phyloP scores from a whole-genome alignment of 2,888 invertebrate species.

The Heterodera filipjevi region DNA sequence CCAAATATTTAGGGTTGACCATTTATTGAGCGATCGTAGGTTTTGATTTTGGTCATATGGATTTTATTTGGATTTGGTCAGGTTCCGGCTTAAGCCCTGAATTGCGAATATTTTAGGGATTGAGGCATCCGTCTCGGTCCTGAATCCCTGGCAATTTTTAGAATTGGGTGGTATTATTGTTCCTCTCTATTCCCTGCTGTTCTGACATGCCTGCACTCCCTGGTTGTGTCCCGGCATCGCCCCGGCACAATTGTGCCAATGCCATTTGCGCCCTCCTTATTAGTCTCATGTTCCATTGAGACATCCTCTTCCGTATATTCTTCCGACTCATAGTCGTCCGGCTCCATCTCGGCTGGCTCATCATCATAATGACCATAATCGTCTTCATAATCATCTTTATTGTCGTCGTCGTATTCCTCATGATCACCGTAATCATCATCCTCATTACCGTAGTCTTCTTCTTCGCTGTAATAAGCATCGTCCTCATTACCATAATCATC shows the following conservation, averaged over 20 bases:
- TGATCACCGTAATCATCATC: neutral
- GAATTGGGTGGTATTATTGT: no score
- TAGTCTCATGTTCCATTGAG: neutral
- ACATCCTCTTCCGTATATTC: neutral
- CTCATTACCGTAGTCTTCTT: neutral
- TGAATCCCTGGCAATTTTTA: no score
- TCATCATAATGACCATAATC: constrained; percentile 10
- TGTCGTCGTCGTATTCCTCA: neutral
- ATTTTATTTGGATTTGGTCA: no score
- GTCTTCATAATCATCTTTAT: neutral
- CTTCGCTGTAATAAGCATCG: neutral
- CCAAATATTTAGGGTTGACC: no score
- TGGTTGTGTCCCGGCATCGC: neutral
- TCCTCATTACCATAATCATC: neutral
- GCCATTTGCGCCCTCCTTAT: neutral
- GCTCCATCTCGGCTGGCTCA: constrained; percentile 7
- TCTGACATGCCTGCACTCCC: neutral
- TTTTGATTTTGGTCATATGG: no score
- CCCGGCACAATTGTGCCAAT: neutral
- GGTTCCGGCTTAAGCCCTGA: no score
- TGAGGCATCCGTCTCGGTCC: no score
- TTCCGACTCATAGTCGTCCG: neutral
- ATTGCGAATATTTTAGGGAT: no score
- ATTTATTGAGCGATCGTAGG: no score
- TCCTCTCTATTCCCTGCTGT: neutral